phyloP scores from a whole-genome alignment of 2,888 invertebrate genomes.

The Pachliopta kotzebuea region DNA sequence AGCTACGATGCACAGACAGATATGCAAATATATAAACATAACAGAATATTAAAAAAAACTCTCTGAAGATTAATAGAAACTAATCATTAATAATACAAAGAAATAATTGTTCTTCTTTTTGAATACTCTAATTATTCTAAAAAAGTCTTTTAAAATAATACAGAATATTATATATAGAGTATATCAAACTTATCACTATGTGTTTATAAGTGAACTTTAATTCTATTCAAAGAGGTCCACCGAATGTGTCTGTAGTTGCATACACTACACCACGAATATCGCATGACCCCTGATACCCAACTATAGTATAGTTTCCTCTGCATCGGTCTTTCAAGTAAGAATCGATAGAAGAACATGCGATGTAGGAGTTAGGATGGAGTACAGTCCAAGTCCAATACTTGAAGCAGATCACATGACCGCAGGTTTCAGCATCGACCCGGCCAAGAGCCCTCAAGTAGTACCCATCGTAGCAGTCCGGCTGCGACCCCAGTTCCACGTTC shows the following conservation, averaged over 20 bases:
- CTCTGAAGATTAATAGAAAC: too few relatives aligned
- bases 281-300: not conserved
- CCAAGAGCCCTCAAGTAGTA: not conserved
- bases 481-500: not conserved
- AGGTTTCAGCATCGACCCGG: not conserved
- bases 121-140: too few relatives aligned
- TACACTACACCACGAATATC: not conserved
- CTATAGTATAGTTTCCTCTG: not conserved
- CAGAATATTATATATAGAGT: too few relatives aligned
- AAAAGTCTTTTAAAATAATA: too few relatives aligned
- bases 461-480: conserved; percentile 4
- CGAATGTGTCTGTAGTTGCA: not conserved
- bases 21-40: too few relatives aligned
- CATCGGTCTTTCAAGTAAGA: not conserved
- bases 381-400: conserved; percentile 6
- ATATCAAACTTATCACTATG: too few relatives aligned
- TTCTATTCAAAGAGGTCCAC: not conserved
- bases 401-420: conserved; percentile 2
- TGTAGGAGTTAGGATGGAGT: not conserved
- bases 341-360: not conserved
- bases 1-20: too few relatives aligned
- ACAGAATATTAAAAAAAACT: too few relatives aligned
- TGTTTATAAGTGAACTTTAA: not conserved
- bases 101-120: too few relatives aligned
- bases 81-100: too few relatives aligned